Evolutionary conservation across 2,888 invertebrate species (phyloP), one percentile per base, ranked within the genome.

Genomic region (Cephonodes hylas): DNA sequence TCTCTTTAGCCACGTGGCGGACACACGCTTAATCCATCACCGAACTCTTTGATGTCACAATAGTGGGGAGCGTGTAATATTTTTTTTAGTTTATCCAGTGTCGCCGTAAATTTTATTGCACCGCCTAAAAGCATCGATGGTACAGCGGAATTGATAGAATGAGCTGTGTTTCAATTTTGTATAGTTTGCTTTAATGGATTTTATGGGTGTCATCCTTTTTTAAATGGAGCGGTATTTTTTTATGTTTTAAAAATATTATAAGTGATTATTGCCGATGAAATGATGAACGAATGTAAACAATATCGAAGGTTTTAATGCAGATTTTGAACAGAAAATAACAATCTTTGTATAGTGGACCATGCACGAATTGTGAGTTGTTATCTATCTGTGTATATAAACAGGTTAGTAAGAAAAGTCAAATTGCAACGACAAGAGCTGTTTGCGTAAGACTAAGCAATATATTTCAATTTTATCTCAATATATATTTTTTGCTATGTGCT

Each of bases 11-110:
- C 88, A 87, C 90, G 89, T 89, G 90, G 85, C 76, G 73, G 86
- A 88, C 86, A 86, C 79, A 66, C 73, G 79, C 73, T 77, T 85
- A 87, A 88, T 89, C 88, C 84, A 84, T 88, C 88, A 85, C 85
- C 71, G 67, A 83, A 84, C 84, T 86, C 87, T 89, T 89, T 89
- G 88, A 89, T 84, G 84, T 85, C 76, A 83, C 53, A 53, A 53
- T 53, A 81, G 81, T 80, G 80, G 70, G 76, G 71, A 65, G 69
- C 66, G 68, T 70, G 66, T 64, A 63, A 70, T 67, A 63, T 73
- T 71, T 72, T 75, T 79, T 76, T 73, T 74, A 70, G 67, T 72
- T 71, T 64, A 42, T 38, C 25, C 38, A 42, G 25, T 60, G 38
- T 42, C 60, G 27, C 25, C 20, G 8, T 27, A 42, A 18, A 60